Evolutionary conservation across 2,888 invertebrate species (phyloP).

Genomic region (Eurytoma adleriae): DNA sequence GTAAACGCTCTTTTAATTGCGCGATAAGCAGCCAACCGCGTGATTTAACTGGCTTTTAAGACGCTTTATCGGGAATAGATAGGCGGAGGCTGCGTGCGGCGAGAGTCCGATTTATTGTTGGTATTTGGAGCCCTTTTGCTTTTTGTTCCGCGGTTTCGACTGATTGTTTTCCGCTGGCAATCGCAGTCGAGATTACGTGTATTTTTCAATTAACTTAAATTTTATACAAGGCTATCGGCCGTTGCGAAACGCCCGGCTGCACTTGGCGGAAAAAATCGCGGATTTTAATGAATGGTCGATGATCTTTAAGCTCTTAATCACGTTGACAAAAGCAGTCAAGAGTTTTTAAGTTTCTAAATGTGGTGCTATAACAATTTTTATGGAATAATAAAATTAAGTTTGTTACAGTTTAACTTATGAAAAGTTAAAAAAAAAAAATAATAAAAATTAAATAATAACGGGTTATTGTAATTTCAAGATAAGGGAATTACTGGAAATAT

Average conservation of each 20-base stretch:
- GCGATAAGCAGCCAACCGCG: too few species aligned
- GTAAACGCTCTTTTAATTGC: too few species aligned
- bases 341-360: background rate
- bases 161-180: slow-evolving; percentile 56
- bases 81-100: too few species aligned
- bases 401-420: background rate
- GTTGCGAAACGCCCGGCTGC: slow-evolving; percentile 54
- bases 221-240: slow-evolving; percentile 56
- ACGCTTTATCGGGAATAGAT: too few species aligned
- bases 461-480: background rate
- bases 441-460: background rate
- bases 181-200: slow-evolving; percentile 53
- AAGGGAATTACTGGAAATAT: background rate
- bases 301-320: background rate
- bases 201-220: slow-evolving; percentile 64
- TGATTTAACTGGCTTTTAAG: too few species aligned
- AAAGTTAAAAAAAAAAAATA: background rate
- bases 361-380: background rate
- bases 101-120: too few species aligned
- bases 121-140: too few species aligned
- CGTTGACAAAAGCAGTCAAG: too few species aligned
- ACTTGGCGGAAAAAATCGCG: slow-evolving; percentile 42
- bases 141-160: background rate
- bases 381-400: background rate
- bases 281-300: background rate